Evolutionary conservation across 2,113 vertebrate genomes (phyloP).

Genomic region (Siniperca knerii): DNA sequence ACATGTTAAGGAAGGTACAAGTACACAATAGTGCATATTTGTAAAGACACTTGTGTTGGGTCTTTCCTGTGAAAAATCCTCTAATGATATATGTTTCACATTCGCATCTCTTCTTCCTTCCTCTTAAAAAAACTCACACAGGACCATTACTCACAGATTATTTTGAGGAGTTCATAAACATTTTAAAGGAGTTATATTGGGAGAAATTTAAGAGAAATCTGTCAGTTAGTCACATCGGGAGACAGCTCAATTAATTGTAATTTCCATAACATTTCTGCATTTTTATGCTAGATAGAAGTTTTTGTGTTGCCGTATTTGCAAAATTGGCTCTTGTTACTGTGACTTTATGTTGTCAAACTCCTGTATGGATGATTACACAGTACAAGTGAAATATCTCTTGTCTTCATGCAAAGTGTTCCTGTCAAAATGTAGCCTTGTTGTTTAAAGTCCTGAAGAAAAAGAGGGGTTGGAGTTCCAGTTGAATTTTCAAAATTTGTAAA

Average conservation of each 20-base stretch:
- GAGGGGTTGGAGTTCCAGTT: conserved; percentile 5
- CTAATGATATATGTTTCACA: background rate
- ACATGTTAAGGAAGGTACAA: background rate
- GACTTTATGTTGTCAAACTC: background rate
- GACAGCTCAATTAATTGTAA: background rate
- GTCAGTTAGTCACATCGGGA: background rate
- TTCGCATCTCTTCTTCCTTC: background rate
- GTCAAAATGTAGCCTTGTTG: conserved; percentile 4
- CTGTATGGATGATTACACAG: background rate
- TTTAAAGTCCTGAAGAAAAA: conserved; percentile 24
- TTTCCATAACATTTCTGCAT: background rate
- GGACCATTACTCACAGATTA: background rate
- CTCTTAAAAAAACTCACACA: background rate
- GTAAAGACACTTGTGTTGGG: background rate
- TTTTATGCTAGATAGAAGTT: background rate
- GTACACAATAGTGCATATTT: background rate
- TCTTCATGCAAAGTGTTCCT: background rate
- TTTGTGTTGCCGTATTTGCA: background rate
- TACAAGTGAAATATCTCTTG: background rate
- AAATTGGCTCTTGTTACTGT: background rate
- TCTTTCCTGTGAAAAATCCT: background rate
- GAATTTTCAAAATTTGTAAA: conserved; percentile 52
- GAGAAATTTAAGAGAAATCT: background rate
- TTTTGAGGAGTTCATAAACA: background rate
- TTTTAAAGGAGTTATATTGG: background rate